Evolutionary conservation across 2,888 invertebrate genomes (phyloP).

Genomic region (Muschampia plurimacula): DNA sequence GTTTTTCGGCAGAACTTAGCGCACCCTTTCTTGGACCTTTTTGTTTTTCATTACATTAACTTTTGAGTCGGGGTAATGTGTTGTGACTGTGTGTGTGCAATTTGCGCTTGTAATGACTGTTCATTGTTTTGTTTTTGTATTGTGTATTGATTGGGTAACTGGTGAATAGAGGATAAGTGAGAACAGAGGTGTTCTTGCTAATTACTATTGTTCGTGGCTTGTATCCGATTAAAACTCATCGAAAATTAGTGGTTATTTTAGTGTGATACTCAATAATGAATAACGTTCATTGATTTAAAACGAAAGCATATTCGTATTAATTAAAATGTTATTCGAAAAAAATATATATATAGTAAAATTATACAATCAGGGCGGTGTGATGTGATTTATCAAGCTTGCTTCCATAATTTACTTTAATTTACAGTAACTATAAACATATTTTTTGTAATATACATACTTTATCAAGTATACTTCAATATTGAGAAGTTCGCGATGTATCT

Average conservation of each 20-base stretch:
- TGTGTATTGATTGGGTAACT: conserved; percentile 20
- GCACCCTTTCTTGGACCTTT: conserved; percentile 86
- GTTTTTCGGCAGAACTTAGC: conserved; percentile 85
- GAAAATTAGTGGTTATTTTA: too few relatives aligned
- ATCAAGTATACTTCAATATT: conserved; percentile 6
- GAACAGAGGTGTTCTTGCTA: not conserved
- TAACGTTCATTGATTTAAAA: too few relatives aligned
- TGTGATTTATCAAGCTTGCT: not conserved
- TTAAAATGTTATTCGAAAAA: too few relatives aligned
- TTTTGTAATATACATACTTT: not conserved
- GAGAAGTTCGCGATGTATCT: too few relatives aligned
- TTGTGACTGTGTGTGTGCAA: conserved; percentile 72
- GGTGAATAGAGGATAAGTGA: not conserved
- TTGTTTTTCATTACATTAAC: conserved; percentile 86
- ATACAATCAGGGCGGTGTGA: too few relatives aligned
- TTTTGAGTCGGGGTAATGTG: conserved; percentile 76
- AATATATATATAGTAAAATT: too few relatives aligned
- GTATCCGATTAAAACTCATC: too few relatives aligned
- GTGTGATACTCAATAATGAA: too few relatives aligned
- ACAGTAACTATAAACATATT: not conserved
- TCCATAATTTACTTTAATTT: not conserved
- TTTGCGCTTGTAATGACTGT: conserved; percentile 61
- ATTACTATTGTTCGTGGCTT: not conserved
- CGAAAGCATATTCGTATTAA: too few relatives aligned
- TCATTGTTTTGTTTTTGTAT: conserved; percentile 41